Evolutionary conservation across 2,888 invertebrate species (phyloP), one percentile per base, ranked within the genome.

Genomic region (Agrilus mali): DNA sequence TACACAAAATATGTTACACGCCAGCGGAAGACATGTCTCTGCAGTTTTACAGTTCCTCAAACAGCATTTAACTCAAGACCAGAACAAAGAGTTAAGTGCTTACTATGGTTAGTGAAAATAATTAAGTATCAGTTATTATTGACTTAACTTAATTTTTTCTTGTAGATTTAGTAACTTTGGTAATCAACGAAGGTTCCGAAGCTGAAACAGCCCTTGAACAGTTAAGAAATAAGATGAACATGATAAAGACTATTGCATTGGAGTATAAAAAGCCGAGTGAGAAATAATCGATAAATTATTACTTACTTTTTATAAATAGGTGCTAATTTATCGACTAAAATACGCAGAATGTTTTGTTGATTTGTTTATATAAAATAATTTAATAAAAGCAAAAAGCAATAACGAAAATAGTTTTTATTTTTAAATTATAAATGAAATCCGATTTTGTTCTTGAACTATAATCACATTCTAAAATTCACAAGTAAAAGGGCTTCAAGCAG

Each of bases 21-120:
- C 92, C 12, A 94, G 95, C 20, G 97, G 97, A 0, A 81, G 89
- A 62, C 92, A 92, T 68, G 90, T 97, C 10, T 82, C 90, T 1
- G 72, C 80, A 14, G 76, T 96, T 51, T 71, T 95, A 37, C 60
- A 73, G 1, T 85, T 78, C 62, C 72, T 96, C 41, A 79, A 82
- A 50, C 70, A 74, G 16, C 77, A 79, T 53, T 64, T 95, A 40
- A 75, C 75, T 47, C 70, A 72, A 17, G 80, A 84, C 6, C 76
- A 83, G 44, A 74, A 75, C 59, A 62, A 71, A 2, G 67, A 75
- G 43, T 70, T 95, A 1, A 73, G 77, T 36, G 68, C 72, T 40
- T 88, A 82, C 65, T 86, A 93, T 71, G 90, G 92, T 92, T 68
- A 64, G 68, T 60, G 50, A 35, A 20, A 16, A 31, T 3, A 8